Evolutionary conservation across 2,888 invertebrate genomes (phyloP).

Genomic region (Koerneria pararmatus): DNA sequence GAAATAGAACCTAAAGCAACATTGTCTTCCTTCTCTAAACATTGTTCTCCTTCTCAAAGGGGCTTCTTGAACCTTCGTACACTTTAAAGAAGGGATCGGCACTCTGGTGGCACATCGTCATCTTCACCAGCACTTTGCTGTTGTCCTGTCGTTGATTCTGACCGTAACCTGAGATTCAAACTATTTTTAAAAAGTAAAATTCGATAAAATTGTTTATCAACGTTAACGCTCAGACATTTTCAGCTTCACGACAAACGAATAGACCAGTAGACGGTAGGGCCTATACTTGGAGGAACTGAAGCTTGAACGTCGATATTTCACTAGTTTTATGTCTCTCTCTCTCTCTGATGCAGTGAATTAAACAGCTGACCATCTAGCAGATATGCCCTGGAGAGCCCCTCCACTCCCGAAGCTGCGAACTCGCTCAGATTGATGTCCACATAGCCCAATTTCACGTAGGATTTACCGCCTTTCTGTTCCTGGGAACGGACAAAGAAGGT

Average conservation of each 20-base stretch:
- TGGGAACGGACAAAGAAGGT: too few relatives aligned
- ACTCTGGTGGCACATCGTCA: constrained; percentile 87
- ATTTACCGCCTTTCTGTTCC: constrained; percentile 75
- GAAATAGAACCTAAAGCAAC: too few relatives aligned
- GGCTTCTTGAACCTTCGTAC: constrained; percentile 75
- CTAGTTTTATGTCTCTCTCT: too few relatives aligned
- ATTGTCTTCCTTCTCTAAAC: too few relatives aligned
- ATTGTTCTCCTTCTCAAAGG: too few relatives aligned
- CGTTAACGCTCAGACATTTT: background rate
- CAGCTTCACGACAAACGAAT: too few relatives aligned
- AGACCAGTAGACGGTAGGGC: background rate
- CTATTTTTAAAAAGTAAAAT: background rate
- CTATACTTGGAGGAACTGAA: background rate
- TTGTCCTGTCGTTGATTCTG: constrained; percentile 84
- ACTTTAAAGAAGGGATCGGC: constrained; percentile 97
- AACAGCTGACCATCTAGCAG: constrained; percentile 75
- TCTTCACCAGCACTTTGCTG: constrained; percentile 84
- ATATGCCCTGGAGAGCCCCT: constrained; percentile 74
- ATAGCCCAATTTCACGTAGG: constrained; percentile 92
- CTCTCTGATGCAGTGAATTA: too few relatives aligned
- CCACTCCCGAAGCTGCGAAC: constrained; percentile 84
- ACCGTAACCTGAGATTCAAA: constrained; percentile 70
- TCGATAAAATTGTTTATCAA: background rate
- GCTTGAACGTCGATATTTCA: background rate
- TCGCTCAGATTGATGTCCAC: constrained; percentile 94